Conservation (phyloP, 2,113 vertebrate species). For the Oreocharis arfaki region DNA sequence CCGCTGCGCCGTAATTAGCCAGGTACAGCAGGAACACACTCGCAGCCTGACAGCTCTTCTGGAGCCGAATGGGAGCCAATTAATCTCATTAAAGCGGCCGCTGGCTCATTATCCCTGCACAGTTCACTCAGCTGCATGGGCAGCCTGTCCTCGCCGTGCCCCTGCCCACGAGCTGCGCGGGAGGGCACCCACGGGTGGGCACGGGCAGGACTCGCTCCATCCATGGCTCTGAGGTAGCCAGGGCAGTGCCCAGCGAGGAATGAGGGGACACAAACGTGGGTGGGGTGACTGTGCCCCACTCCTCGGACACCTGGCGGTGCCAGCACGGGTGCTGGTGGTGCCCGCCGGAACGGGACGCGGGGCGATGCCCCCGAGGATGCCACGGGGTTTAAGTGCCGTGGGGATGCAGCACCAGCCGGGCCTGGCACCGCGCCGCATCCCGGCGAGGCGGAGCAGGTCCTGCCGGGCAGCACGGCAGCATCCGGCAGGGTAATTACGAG, state of each 20-base stretch:
- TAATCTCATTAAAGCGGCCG: conserved; percentile 42
- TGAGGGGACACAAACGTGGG: rapidly evolving
- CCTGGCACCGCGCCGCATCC: background rate
- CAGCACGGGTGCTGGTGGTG: rapidly evolving
- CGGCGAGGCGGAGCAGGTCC: background rate
- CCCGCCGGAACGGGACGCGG: rapidly evolving
- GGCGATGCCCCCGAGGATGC: rapidly evolving
- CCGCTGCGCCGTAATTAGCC: background rate
- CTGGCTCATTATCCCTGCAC: background rate
- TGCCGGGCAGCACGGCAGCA: background rate
- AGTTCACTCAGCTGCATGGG: background rate
- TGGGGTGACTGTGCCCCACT: rapidly evolving
- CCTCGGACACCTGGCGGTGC: rapidly evolving
- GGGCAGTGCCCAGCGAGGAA: background rate
- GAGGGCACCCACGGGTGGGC: background rate
- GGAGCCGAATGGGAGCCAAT: conserved; percentile 51
- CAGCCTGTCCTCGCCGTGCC: rapidly evolving
- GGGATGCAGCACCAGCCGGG: background rate
- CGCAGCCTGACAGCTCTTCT: conserved; percentile 38
- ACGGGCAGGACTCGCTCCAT: rapidly evolving
- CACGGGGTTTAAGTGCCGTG: rapidly evolving
- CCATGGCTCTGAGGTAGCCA: rapidly evolving
- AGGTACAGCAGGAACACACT: conserved; percentile 40
- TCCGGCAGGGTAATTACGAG: conserved; percentile 42
- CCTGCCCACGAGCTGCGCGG: rapidly evolving